Percentiles rank a stretch among this genome's conserved stretches.
These are phyloP conservation scores for Pelagia noctiluca DNA, from an alignment of 30 jellyfish, hydroid and myxozoan species.

Conservation along the genomic window DNA sequence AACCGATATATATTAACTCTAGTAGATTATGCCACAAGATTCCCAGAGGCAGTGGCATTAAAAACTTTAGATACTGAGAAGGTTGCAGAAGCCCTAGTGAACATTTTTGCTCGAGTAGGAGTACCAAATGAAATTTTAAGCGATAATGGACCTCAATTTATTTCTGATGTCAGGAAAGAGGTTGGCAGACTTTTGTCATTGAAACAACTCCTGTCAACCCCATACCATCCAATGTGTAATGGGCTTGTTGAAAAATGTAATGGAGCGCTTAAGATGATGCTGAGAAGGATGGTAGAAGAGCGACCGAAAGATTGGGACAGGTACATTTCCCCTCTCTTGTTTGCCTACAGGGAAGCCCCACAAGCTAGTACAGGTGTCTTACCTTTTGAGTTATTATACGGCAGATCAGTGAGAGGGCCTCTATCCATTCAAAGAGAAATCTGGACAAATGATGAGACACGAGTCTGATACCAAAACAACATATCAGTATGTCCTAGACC, in stretches of 20 bases:
- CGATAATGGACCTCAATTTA: conserved; percentile 59
- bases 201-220: conserved; percentile 46
- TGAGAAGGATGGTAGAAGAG: conserved; percentile 31
- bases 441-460: conserved; percentile 59
- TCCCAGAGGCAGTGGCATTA: conserved; percentile 42
- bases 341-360: conserved; percentile 75
- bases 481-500: conserved; percentile 61
- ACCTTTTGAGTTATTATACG: conserved; percentile 58
- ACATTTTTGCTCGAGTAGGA: conserved; percentile 49
- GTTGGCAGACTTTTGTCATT: conserved; percentile 32
- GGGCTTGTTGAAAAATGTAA: conserved; percentile 58
- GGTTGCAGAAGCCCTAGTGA: conserved; percentile 44
- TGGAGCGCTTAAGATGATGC: conserved; percentile 43
- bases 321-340: conserved; percentile 31
- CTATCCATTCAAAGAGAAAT: conserved; percentile 45
- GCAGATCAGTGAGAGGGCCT: conserved; percentile 75
- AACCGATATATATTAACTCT: conserved; percentile 28
- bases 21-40: conserved; percentile 51
- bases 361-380: conserved; percentile 64
- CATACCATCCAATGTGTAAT: conserved; percentile 66
- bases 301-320: conserved; percentile 68
- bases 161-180: conserved; percentile 65
- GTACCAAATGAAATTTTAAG: conserved; percentile 52
- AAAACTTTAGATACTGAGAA: conserved; percentile 37
- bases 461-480: conserved; percentile 34